Evolutionary conservation across 2,113 vertebrate species (phyloP).

Genomic region (Oreochromis niloticus): DNA sequence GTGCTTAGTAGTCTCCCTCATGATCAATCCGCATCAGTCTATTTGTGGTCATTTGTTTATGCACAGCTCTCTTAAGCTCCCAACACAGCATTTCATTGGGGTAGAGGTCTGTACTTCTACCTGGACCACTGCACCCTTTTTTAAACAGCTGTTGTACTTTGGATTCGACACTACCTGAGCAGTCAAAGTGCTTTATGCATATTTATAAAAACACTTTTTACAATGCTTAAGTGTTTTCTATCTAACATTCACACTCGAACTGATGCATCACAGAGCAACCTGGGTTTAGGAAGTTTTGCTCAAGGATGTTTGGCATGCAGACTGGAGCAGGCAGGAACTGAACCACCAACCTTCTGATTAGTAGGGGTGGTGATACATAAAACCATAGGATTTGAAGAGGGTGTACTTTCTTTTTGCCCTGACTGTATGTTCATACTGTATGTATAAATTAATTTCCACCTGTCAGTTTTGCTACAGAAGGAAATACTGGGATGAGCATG

Average conservation of each 20-base stretch:
- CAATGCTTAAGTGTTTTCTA: neutral
- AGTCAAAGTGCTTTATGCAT: neutral
- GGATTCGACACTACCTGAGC: neutral
- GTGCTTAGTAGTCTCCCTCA: neutral
- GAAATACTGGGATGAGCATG: neutral
- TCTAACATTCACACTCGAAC: neutral
- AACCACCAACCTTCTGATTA: neutral
- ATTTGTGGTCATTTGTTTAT: neutral
- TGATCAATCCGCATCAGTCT: neutral
- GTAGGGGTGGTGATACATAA: neutral
- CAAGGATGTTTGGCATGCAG: neutral
- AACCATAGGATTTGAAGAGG: neutral
- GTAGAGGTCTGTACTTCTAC: neutral
- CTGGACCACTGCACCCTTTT: neutral
- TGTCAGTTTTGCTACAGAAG: neutral
- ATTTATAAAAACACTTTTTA: neutral
- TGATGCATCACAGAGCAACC: neutral
- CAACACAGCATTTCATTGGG: neutral
- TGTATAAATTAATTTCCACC: neutral
- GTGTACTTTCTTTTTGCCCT: neutral
- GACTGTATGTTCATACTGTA: neutral
- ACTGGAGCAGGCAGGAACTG: neutral
- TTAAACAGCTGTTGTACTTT: neutral
- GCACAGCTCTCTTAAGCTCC: neutral
- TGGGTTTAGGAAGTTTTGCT: neutral